phyloP scores from a whole-genome alignment of 2,888 invertebrate genomes.

The Abrostola tripartita region DNA sequence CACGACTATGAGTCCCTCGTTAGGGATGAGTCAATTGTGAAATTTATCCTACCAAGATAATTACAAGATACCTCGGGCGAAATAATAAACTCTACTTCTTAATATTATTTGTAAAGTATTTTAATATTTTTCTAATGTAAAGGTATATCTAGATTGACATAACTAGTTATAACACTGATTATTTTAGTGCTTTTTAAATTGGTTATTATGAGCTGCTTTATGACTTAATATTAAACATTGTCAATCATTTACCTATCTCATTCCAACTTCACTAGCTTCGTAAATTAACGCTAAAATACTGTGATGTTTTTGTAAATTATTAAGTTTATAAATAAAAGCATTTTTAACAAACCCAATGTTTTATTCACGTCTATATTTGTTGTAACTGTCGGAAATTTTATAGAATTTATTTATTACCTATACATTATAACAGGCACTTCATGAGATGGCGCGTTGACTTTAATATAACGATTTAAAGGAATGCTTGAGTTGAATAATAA shows the following conservation, averaged over 20 bases:
- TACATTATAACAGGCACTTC: slow-evolving; percentile 2
- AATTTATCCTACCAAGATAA: too few species aligned
- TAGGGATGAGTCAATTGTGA: too few species aligned
- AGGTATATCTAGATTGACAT: neutral
- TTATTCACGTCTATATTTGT: slow-evolving; percentile 25
- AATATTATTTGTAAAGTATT: neutral
- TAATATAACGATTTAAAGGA: neutral
- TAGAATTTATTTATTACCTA: slow-evolving; percentile 16
- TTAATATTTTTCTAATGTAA: neutral
- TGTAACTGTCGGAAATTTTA: slow-evolving; percentile 11
- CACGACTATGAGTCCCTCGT: too few species aligned
- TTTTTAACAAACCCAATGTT: slow-evolving; percentile 56
- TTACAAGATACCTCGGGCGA: neutral
- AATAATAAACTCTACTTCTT: neutral
- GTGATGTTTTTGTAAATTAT: slow-evolving; percentile 69
- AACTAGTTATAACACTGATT: neutral
- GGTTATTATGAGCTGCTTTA: slow-evolving; percentile 5
- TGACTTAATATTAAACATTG: slow-evolving; percentile 9
- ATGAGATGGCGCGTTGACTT: slow-evolving; percentile 12
- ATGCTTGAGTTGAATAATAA: too few species aligned
- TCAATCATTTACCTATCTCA: slow-evolving; percentile 41
- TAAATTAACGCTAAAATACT: slow-evolving; percentile 60
- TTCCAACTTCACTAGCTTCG: slow-evolving; percentile 50
- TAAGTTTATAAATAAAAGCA: slow-evolving; percentile 59
- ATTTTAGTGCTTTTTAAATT: neutral